A percentile compares a stretch with the other conserved stretches of the same genome.
Conservation (phyloP, 2,797 vertebrate species). For the Sebastes steindachneri region DNA sequence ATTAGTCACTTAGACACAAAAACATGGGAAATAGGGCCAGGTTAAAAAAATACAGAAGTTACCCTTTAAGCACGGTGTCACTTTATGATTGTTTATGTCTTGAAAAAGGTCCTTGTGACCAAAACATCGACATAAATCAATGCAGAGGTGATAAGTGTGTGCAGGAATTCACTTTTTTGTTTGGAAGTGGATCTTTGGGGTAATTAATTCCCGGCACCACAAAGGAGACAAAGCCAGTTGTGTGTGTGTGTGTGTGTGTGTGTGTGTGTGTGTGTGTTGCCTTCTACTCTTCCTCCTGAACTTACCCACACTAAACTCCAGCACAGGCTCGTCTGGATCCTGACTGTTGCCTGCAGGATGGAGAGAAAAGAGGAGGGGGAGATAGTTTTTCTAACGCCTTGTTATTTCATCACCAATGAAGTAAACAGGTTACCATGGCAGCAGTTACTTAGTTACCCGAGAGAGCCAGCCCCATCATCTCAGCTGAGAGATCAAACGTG, state of each 20-base stretch:
- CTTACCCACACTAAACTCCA: conserved; percentile 98
- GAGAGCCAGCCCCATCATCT: conserved; percentile 94
- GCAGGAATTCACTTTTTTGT: neutral
- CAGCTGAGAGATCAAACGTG: conserved; percentile 93
- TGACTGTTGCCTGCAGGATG: conserved; percentile 89
- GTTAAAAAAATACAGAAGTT: no score
- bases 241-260: neutral
- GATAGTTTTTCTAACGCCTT: neutral
- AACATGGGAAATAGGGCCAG: no score
- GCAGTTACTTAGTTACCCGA: conserved; percentile 84
- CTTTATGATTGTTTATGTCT: neutral
- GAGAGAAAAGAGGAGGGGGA: conserved; percentile 9
- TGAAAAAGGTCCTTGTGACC: neutral
- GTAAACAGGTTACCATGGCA: conserved; percentile 54
- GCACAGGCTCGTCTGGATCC: conserved; percentile 97
- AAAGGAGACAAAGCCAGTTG: neutral
- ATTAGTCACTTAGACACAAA: no score
- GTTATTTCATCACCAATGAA: conserved; percentile 16
- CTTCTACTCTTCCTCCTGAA: conserved; percentile 1
- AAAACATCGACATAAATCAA: neutral
- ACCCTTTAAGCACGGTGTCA: neutral
- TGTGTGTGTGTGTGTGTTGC: neutral
- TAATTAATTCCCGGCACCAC: neutral
- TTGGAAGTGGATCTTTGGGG: neutral
- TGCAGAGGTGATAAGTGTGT: neutral